phyloP scores from a whole-genome alignment of 35 echinoderm and acorn worm species.

The Apostichopus parvimensis region DNA sequence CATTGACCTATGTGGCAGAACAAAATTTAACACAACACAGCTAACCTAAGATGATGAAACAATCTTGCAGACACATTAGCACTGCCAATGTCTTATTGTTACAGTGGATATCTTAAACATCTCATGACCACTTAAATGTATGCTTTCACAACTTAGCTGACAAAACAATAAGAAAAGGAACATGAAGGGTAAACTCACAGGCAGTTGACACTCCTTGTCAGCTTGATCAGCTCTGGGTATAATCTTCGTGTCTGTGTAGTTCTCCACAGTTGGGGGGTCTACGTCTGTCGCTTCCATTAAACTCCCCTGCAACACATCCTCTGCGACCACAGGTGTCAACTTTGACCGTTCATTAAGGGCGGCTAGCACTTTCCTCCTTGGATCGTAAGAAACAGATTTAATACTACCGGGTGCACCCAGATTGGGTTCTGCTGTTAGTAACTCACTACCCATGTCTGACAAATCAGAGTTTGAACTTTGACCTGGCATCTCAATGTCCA shows the following conservation, averaged over 20 bases:
- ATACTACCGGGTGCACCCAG: not conserved
- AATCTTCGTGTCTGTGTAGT: constrained; percentile 21
- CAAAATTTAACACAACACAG: too few relatives aligned
- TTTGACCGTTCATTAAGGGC: constrained; percentile 29
- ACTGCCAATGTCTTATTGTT: too few relatives aligned
- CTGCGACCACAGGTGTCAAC: not conserved
- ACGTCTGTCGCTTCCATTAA: not conserved
- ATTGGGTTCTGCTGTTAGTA: not conserved
- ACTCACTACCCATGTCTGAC: not conserved
- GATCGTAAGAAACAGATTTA: constrained; percentile 43
- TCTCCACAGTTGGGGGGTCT: not conserved
- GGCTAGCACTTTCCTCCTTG: constrained; percentile 34
- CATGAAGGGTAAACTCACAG: constrained; percentile 2
- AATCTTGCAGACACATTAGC: too few relatives aligned
- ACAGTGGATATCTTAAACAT: too few relatives aligned
- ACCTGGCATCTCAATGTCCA: not conserved
- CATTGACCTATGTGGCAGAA: too few relatives aligned
- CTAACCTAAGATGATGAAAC: too few relatives aligned
- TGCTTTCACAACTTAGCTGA: too few relatives aligned
- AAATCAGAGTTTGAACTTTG: not conserved
- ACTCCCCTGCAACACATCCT: not conserved
- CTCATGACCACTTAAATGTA: too few relatives aligned
- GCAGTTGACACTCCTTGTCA: constrained; percentile 31
- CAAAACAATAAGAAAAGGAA: not conserved
- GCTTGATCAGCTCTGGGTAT: constrained; percentile 46